These are phyloP conservation scores for Drosophila suboccidentalis DNA, from an alignment of 2,888 invertebrate species.

Conservation along the genomic window DNA sequence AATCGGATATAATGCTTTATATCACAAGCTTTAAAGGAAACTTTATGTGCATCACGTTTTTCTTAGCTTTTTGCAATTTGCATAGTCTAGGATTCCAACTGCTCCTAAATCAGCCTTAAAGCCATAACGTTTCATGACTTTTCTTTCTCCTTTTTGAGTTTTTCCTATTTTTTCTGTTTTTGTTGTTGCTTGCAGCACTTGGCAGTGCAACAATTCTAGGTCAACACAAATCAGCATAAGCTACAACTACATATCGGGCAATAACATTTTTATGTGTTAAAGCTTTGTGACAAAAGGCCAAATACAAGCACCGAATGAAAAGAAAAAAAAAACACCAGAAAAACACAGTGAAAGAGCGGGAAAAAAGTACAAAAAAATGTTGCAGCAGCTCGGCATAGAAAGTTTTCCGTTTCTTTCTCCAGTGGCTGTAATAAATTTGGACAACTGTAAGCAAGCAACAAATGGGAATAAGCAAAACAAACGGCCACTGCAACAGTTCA, in stretches of 20 bases:
- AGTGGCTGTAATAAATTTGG: conserved; percentile 68
- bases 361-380: conserved; percentile 31
- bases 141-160: conserved; percentile 10
- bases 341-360: background rate
- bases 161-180: conserved; percentile 9
- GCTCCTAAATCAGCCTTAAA: conserved; percentile 66
- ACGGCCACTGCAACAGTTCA: conserved; percentile 69
- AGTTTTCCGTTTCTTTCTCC: conserved; percentile 49
- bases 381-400: conserved; percentile 59
- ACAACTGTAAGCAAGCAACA: conserved; percentile 73
- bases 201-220: conserved; percentile 60
- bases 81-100: conserved; percentile 25
- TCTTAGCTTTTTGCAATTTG: conserved; percentile 4
- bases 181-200: conserved; percentile 13
- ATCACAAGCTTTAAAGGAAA: background rate
- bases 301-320: conserved; percentile 44
- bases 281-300: conserved; percentile 79
- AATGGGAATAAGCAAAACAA: conserved; percentile 77
- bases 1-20: background rate
- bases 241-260: conserved; percentile 77
- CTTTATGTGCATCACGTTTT: conserved; percentile 6
- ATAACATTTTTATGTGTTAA: conserved; percentile 81
- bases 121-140: conserved; percentile 51
- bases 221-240: conserved; percentile 80
- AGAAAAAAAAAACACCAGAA: conserved; percentile 7